A percentile compares a stretch with the other conserved stretches of the same genome.
Evolutionary conservation across 2,113 vertebrate species (phyloP).

Genomic region (Cyphomyrus discorhynchus): DNA sequence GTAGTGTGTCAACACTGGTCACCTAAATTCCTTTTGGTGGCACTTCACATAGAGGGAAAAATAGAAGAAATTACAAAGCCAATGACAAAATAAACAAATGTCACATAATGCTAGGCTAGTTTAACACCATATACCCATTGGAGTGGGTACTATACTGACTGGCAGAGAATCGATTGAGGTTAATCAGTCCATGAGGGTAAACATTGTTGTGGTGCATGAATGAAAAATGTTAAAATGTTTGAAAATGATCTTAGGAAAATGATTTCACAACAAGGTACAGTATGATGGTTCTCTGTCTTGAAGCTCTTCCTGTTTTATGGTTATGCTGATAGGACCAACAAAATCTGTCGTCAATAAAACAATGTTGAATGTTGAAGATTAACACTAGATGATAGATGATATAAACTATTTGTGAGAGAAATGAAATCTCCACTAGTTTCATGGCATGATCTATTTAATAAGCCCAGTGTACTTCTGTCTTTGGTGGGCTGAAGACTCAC

Average conservation of each 20-base stretch:
- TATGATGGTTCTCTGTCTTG: not conserved
- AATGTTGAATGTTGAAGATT: not conserved
- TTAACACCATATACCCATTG: not conserved
- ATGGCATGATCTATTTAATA: not conserved
- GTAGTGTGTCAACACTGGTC: too few relatives aligned
- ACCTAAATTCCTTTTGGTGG: too few relatives aligned
- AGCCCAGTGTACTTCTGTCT: not conserved
- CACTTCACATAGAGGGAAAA: not conserved
- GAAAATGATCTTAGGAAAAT: not conserved
- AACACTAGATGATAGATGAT: not conserved
- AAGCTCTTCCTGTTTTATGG: not conserved
- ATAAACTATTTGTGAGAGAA: not conserved
- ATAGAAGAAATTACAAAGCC: not conserved
- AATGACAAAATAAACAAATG: not conserved
- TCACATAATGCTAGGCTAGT: not conserved
- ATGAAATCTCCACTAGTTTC: not conserved
- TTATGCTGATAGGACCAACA: not conserved
- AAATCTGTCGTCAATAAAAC: not conserved
- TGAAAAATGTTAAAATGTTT: not conserved
- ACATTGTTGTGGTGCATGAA: not conserved
- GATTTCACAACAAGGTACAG: not conserved
- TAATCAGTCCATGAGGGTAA: not conserved
- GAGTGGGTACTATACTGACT: not conserved
- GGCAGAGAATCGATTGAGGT: not conserved
- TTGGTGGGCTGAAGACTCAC: slow-evolving; percentile 47